Percentiles rank a stretch among this genome's conserved stretches.
Evolutionary conservation across 2,888 invertebrate genomes (phyloP).

Genomic region (Cantharis flavilabris): DNA sequence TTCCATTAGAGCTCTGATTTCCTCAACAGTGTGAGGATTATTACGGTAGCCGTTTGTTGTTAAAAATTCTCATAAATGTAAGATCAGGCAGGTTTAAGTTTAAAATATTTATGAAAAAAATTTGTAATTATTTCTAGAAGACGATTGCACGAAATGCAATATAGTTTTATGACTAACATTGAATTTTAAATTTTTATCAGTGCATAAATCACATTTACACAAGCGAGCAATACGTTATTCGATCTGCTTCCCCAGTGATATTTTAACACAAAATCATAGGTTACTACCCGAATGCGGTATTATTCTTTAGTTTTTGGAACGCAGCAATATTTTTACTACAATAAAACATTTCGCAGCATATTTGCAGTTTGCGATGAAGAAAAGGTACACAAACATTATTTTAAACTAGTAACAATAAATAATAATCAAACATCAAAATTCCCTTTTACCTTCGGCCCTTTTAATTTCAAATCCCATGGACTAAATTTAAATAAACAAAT

Average conservation of each 20-base stretch:
- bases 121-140: background rate
- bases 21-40: background rate
- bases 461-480: background rate
- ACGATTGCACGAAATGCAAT: background rate
- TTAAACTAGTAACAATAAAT: background rate
- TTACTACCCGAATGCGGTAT: background rate
- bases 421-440: background rate
- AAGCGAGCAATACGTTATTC: background rate
- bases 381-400: background rate
- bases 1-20: background rate
- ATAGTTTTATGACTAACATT: background rate
- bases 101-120: background rate
- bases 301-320: background rate
- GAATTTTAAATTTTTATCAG: background rate
- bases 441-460: background rate
- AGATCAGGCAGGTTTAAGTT: background rate
- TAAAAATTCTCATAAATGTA: background rate
- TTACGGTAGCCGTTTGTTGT: background rate
- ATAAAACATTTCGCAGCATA: background rate
- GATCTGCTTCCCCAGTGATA: background rate
- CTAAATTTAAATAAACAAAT: background rate
- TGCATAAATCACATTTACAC: background rate
- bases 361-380: background rate
- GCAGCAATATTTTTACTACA: background rate
- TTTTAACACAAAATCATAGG: background rate